Evolutionary conservation across 2,113 vertebrate species (phyloP), one percentile per base, ranked within the genome.

Genomic region (Platysternon megacephalum): DNA sequence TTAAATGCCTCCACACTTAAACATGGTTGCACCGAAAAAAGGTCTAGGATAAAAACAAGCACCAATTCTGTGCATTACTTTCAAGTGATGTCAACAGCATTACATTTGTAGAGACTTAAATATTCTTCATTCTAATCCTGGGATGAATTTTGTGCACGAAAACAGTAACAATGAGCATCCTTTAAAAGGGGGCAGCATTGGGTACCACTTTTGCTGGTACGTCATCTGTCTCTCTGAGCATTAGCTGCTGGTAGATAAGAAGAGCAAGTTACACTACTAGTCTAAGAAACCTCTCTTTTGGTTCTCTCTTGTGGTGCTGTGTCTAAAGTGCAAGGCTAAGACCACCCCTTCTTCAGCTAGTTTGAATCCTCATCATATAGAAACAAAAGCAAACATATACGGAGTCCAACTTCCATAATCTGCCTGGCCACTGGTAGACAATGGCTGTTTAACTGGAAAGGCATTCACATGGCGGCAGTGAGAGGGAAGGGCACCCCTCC

Each of bases 61-160:
- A 6, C 42, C 42, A 46, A 78, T 28, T 78, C 12, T 46, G 42
- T 16, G 24, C 13, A 29, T 78, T 7, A 14, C 13, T 78, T 74
- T 46, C 26, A 8, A 78, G 74, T 28, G 24, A 13, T 78, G 42
- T 42, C 24, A 78, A 46, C 74, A 76, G 24, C 35, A 72, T 72
- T 39, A 72, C 19, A 39, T 39, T 39, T 39, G n/a, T 72, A 39
- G 82, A 80, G 12, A 95, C 35, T 29, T 93, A 48, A 26, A 0
- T 35, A 65, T 65, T 93, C 82, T 89, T n/a, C 3, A 3, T 84
- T 96, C 91, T 78, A 85, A 86, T 85, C 80, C 79, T 5, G 35
- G 84, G 52, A 28, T 85, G 26, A 88, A 28, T 89, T 92, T 91
- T 11, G 24, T 11, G 39, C 72, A 42, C 6, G 3, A 76, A 44